Base-by-base conservation (phyloP, 2,797 vertebrate genomes). In the Gorsachius magnificus region DNA sequence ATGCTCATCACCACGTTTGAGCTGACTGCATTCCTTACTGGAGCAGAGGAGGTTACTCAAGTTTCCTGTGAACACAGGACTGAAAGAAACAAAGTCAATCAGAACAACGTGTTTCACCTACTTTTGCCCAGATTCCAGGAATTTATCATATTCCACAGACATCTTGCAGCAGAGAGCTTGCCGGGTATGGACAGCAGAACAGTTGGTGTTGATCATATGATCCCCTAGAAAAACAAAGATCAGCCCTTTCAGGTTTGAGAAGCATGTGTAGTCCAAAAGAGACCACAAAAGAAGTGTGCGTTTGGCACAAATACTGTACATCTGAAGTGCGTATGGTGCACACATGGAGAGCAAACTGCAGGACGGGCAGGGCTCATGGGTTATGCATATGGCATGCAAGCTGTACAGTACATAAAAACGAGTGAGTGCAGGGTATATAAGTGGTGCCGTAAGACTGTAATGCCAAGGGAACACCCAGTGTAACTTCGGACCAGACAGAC, bases 101-200 rank as follows among this genome's bases (percentile, higher is more conserved):
- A 29, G 64, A 96, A 93, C 61, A 94, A 72, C 2, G 10, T 46
- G 68, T 82, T 89, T 92, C 76, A 98, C 99, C 95, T 98, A 99
- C 99, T 99, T 99, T 90, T 98, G 99, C 90, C 99, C 98, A 3
- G 99, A 99, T 96, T 99, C 99, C 10, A 99, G 98, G 98, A 99
- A 99, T 92, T 99, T 99, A 97, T 99, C 99, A 1, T 99, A 99
- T 92, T 99, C 99, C 96, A 99, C 99, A 4, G 99, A 99, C 99
- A 99, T 99, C 98, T 99, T 99, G 97, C 99, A 99, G 98, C 99
- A 99, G 50, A 99, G 98, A 9, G 99, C 99, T 97, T 99, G 99
- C 22, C 99, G 98, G 3, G 99, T 99, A 95, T 99, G 99, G 71
- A 99, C 99, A 3, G 99, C 99, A 0, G 99, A 99, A 94, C 99